Evolutionary conservation across 2,797 vertebrate genomes (phyloP).

Genomic region (Thamnophis elegans): DNA sequence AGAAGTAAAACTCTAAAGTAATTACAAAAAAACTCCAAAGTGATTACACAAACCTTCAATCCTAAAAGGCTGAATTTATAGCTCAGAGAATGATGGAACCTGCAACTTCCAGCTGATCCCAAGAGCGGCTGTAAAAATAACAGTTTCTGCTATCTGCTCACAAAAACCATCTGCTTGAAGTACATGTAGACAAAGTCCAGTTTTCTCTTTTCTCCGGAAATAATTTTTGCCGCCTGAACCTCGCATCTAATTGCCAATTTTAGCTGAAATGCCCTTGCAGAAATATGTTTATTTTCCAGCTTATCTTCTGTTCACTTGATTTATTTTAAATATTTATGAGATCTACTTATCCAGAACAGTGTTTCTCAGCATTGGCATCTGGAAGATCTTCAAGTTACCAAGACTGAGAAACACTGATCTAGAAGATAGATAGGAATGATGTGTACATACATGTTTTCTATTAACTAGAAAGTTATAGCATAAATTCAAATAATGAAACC

Average conservation of each 20-base stretch:
- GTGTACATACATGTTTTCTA: not conserved
- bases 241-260: not conserved
- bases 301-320: not conserved
- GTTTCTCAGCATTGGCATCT: not conserved
- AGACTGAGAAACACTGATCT: not conserved
- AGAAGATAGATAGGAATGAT: not conserved
- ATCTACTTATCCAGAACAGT: not conserved
- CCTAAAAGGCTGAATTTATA: not conserved
- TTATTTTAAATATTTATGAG: not conserved
- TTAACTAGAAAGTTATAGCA: not conserved
- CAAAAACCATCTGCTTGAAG: not conserved
- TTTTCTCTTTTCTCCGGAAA: not conserved
- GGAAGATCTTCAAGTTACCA: not conserved
- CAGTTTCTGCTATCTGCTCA: not conserved
- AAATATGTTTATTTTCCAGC: not conserved
- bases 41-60: not conserved
- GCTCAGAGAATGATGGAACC: not conserved
- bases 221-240: not conserved
- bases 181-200: not conserved
- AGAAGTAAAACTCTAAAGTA: not conserved
- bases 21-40: not conserved
- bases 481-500: not conserved
- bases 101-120: not conserved
- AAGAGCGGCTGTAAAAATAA: not conserved
- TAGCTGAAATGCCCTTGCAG: not conserved